Base-by-base conservation (phyloP, 1,140 invertebrate species). In the Drosophila ananassae region DNA sequence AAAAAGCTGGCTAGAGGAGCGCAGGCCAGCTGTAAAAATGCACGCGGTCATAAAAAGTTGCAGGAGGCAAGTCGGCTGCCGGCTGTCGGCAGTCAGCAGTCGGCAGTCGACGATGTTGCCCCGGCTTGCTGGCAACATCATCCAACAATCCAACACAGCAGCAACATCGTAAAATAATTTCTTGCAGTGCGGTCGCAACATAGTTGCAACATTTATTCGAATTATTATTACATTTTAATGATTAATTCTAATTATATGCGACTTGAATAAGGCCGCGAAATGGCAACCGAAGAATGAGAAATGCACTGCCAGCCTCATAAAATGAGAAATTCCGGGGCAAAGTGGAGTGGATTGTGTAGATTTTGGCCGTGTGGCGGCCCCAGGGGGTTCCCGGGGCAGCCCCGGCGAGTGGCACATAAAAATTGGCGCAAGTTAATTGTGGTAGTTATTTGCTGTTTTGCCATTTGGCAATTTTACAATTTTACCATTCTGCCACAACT, bases 151-250 rank as follows among this genome's bases (percentile, higher is more conserved):
- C 44, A 28, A 6, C 17, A 10, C 44, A 46, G 24, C 47, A 72
- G 79, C 79, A 79, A 81, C 73, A 83, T 89, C 83, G 84, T 89
- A 79, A 89, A 81, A 89, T 68, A 67, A 63, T 73, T 73, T 78
- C 66, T 69, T 82, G 82, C 82, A 78, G 53, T 66, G 73, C 58
- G 54, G 59, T 21, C 55, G 71, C 77, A 83, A 90, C 83, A 85
- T 57, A 90, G 89, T 90, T 89, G 89, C 89, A 59, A 73, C 80
- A 84, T 89, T 89, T 90, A 90, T 84, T 81, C 84, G 79, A 73
- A 82, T 89, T 90, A 90, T 90, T 90, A 90, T 90, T 90, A 90
- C 83, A 89, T 77, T 84, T 90, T 90, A 90, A 90, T 90, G 87
- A 90, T 90, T 90, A 90, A 90, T 90, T 90, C 89, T 90, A 90